phyloP scores from a whole-genome alignment of 2,888 invertebrate genomes.

The Eupithecia subumbrata region DNA sequence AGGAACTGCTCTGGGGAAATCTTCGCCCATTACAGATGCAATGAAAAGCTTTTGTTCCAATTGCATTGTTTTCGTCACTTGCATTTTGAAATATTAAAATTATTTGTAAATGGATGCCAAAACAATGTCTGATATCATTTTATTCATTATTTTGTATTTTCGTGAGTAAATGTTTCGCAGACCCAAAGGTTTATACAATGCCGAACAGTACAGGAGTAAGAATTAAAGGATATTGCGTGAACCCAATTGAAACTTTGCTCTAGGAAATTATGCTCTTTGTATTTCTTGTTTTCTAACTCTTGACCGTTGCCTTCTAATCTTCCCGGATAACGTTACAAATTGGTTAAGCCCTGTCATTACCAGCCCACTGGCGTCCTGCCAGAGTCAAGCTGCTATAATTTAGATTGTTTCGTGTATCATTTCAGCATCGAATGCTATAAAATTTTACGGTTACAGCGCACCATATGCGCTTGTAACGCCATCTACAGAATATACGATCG shows the following conservation, averaged over 20 bases:
- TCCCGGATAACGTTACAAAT: conserved; percentile 69
- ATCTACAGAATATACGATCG: conserved; percentile 51
- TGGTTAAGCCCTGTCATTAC: conserved; percentile 75
- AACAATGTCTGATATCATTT: not conserved
- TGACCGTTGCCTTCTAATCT: conserved; percentile 31
- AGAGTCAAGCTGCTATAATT: conserved; percentile 73
- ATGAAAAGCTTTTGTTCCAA: conserved; percentile 26
- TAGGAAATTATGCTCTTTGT: not conserved
- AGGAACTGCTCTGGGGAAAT: conserved; percentile 29
- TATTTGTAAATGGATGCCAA: not conserved
- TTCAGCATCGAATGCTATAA: conserved; percentile 80
- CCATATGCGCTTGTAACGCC: conserved; percentile 67
- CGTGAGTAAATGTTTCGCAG: not conserved
- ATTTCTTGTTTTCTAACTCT: conserved; percentile 8
- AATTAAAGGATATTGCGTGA: not conserved
- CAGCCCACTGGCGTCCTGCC: conserved; percentile 72
- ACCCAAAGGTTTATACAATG: not conserved
- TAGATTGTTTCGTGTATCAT: conserved; percentile 83
- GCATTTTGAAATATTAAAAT: conserved; percentile 5
- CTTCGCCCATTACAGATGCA: conserved; percentile 26
- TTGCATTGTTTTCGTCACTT: conserved; percentile 28
- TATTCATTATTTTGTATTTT: not conserved
- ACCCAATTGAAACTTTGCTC: not conserved
- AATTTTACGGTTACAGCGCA: conserved; percentile 80
- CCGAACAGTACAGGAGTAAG: no score